phyloP scores from a whole-genome alignment of 2,113 vertebrate species.

The Naja naja region DNA sequence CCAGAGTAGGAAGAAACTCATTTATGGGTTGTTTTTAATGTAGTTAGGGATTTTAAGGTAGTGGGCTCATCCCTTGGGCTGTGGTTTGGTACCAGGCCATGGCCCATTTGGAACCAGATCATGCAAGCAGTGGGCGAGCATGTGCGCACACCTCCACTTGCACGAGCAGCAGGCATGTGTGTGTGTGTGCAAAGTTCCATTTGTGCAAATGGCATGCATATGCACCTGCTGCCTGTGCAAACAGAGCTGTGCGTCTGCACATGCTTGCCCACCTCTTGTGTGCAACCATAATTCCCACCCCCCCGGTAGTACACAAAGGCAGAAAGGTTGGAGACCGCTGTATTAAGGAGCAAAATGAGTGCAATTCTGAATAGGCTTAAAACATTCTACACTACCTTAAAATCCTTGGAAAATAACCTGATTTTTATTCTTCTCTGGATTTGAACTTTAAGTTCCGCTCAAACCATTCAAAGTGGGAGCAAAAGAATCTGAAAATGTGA shows the following conservation, averaged over 20 bases:
- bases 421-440: neutral
- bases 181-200: neutral
- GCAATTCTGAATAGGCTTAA: neutral
- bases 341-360: neutral
- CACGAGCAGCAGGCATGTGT: neutral
- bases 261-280: fast-evolving
- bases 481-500: neutral
- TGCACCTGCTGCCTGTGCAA: neutral
- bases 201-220: neutral
- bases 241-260: neutral
- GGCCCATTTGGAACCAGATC: too few relatives aligned
- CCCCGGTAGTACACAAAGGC: neutral
- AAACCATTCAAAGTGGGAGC: neutral
- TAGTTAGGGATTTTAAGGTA: neutral
- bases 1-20: neutral
- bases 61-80: neutral
- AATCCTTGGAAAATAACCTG: neutral
- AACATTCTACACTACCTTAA: neutral
- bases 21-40: neutral
- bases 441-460: neutral
- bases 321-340: neutral
- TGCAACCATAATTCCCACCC: neutral
- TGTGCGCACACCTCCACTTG: neutral
- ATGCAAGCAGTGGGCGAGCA: neutral
- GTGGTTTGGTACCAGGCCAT: neutral